Evolutionary conservation across 2,888 invertebrate genomes (phyloP).

Genomic region (Stenodera caucasica): DNA sequence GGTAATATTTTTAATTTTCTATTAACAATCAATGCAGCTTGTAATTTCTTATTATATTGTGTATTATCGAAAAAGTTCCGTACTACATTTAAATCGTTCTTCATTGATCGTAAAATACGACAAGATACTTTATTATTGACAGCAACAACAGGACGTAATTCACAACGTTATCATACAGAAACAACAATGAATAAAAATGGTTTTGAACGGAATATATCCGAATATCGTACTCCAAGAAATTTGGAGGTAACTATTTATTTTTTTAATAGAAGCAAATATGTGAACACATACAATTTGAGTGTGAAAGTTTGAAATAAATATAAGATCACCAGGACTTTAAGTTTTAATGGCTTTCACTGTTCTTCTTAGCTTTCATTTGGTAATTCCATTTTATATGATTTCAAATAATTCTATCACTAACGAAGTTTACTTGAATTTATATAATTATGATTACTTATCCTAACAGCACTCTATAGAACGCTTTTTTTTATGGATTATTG

Average conservation of each 20-base stretch:
- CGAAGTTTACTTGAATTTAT: too few relatives aligned
- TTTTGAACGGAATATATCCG: slow-evolving; percentile 46
- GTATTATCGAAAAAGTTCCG: slow-evolving; percentile 75
- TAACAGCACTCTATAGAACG: too few relatives aligned
- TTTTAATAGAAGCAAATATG: slow-evolving; percentile 52
- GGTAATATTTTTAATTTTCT: slow-evolving; percentile 75
- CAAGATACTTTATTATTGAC: slow-evolving; percentile 46
- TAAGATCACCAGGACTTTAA: slow-evolving; percentile 12
- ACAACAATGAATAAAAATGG: slow-evolving; percentile 37
- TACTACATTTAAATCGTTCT: slow-evolving; percentile 57
- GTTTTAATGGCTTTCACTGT: slow-evolving; percentile 29
- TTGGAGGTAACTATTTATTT: slow-evolving; percentile 56
- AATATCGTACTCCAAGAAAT: slow-evolving; percentile 53
- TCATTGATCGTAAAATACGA: slow-evolving; percentile 43
- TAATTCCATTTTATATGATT: background rate
- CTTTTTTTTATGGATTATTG: too few relatives aligned
- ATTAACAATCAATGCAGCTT: slow-evolving; percentile 71
- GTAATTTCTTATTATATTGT: slow-evolving; percentile 78
- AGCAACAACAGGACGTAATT: slow-evolving; percentile 35
- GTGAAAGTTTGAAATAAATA: slow-evolving; percentile 32
- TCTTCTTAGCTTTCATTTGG: slow-evolving; percentile 20
- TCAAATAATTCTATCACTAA: background rate
- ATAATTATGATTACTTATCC: too few relatives aligned
- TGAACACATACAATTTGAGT: slow-evolving; percentile 49
- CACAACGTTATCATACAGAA: slow-evolving; percentile 38